These are phyloP conservation scores for Dasyurus viverrinus DNA, from an alignment of 2,113 vertebrate species.

Conservation along the genomic window DNA sequence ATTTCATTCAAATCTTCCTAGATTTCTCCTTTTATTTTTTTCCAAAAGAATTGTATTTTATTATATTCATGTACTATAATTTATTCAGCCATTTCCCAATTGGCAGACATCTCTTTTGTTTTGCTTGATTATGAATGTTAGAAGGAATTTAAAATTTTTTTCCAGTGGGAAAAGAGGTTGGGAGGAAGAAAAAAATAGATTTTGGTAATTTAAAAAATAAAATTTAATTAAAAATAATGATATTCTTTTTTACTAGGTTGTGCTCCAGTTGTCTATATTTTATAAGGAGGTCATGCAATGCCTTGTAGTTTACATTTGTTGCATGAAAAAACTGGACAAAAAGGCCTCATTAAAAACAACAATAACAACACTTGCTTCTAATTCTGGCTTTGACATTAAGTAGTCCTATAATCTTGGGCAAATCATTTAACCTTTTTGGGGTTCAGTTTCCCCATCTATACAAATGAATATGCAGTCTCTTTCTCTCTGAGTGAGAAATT, in stretches of 20 bases:
- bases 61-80: background rate
- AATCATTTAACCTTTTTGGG: background rate
- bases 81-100: background rate
- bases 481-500: background rate
- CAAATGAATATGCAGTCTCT: background rate
- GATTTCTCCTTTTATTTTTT: background rate
- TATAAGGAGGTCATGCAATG: background rate
- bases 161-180: background rate
- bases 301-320: background rate
- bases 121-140: background rate
- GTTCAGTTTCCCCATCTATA: background rate
- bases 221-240: background rate
- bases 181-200: background rate
- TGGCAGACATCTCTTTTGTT: background rate
- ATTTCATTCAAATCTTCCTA: background rate
- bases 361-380: background rate
- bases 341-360: background rate
- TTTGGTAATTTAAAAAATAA: background rate
- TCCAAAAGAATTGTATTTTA: background rate
- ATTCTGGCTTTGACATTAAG: background rate
- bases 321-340: background rate
- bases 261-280: background rate
- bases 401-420: conserved; percentile 3
- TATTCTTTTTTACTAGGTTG: background rate
- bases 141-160: background rate